Conservation (phyloP, 2,888 invertebrate species). For the Zonitis immaculata region DNA sequence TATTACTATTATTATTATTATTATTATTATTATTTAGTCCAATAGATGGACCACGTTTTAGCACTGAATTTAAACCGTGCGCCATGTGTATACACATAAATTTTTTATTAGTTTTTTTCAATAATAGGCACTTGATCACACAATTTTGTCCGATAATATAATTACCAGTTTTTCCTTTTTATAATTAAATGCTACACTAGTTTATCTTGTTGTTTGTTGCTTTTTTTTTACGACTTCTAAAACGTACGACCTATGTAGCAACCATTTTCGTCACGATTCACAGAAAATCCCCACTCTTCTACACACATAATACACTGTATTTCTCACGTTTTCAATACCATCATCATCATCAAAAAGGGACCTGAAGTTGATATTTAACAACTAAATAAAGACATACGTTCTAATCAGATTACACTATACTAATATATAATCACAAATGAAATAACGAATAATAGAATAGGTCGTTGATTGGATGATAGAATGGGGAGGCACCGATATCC, state of each 20-base stretch:
- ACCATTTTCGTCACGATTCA: constrained; percentile 52
- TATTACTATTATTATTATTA: not conserved
- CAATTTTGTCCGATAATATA: too few relatives aligned
- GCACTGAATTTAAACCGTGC: constrained; percentile 55
- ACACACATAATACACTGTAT: constrained; percentile 54
- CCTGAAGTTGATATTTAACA: constrained; percentile 34
- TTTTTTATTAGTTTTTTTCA: too few relatives aligned
- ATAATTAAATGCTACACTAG: constrained; percentile 22
- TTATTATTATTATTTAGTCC: not conserved
- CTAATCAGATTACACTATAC: constrained; percentile 16
- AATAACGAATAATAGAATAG: constrained; percentile 32
- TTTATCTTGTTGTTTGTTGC: not conserved
- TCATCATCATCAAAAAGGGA: constrained; percentile 62
- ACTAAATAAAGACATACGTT: constrained; percentile 22
- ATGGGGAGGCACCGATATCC: constrained; percentile 59
- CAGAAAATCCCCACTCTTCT: constrained; percentile 49
- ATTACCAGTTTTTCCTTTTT: too few relatives aligned
- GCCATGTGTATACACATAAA: constrained; percentile 50
- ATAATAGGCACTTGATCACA: constrained; percentile 11
- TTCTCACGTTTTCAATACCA: constrained; percentile 64
- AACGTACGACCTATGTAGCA: constrained; percentile 53
- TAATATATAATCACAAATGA: constrained; percentile 23
- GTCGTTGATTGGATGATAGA: constrained; percentile 46
- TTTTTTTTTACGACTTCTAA: constrained; percentile 32
- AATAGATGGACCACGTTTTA: constrained; percentile 45